Evolutionary conservation across 1,140 invertebrate species (phyloP), one percentile per base, ranked within the genome.

Genomic region (Ectropis grisescens): DNA sequence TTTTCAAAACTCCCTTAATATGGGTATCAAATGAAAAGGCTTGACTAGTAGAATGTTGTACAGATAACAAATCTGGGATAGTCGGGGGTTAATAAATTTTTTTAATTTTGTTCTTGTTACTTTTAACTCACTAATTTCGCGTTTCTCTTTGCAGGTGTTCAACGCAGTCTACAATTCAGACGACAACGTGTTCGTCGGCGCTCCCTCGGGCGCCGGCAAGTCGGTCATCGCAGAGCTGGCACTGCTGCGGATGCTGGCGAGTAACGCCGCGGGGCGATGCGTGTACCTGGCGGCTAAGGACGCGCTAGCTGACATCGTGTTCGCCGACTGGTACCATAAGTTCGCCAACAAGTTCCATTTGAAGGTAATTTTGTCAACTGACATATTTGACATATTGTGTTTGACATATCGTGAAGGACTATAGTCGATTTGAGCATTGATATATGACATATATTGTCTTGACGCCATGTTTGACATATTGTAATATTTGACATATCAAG

Each of bases 81-180:
- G n/a, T n/a, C n/a, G n/a, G n/a, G n/a, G n/a, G n/a, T n/a, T n/a
- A n/a, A n/a, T n/a, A n/a, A n/a, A n/a, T n/a, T n/a, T n/a, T n/a
- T n/a, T n/a, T n/a, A n/a, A n/a, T n/a, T n/a, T n/a, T n/a, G n/a
- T n/a, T n/a, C n/a, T n/a, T n/a, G n/a, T n/a, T n/a, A n/a, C n/a
- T n/a, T n/a, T n/a, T n/a, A n/a, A n/a, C n/a, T n/a, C n/a, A n/a
- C n/a, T n/a, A n/a, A n/a, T n/a, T n/a, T n/a, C n/a, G n/a, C n/a
- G n/a, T n/a, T n/a, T n/a, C n/a, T 6, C 9, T 13, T 24, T 4
- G 1, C 57, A 83, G 76, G 97, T 99, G 2, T 99, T 99, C 70
- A 99, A 99, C 74, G 93, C 97, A 0, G 91, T 99, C 1, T 99
- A 99, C 76, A 99, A 99, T 82, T 95, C 92, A 9, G 97, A 99